Conservation (phyloP, 2,888 invertebrate species). For the Zelleria hepariella region DNA sequence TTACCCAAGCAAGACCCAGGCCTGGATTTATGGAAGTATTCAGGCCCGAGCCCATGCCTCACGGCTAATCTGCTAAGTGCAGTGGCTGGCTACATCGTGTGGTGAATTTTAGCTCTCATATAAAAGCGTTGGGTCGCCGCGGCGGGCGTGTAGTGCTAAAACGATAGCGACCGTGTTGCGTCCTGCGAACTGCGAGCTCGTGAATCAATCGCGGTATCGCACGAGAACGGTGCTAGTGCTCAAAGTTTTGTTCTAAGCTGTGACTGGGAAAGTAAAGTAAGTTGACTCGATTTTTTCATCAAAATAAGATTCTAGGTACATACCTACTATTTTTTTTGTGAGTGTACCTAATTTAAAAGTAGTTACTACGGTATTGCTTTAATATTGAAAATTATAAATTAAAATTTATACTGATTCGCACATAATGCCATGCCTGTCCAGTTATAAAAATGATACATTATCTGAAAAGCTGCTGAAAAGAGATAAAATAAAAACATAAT, state of each 20-base stretch:
- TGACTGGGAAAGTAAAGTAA: neutral
- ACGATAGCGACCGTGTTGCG: neutral
- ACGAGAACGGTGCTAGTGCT: neutral
- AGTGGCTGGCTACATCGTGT: neutral
- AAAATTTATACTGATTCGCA: neutral
- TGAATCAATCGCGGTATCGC: neutral
- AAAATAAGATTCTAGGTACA: neutral
- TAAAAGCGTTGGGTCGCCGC: neutral
- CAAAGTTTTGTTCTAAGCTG: neutral
- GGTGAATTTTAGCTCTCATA: neutral
- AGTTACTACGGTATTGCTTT: too few species aligned
- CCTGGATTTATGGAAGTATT: neutral
- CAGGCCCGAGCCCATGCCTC: slow-evolving; percentile 33
- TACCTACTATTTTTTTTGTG: too few species aligned
- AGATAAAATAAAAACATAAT: neutral
- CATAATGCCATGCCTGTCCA: neutral
- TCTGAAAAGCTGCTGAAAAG: neutral
- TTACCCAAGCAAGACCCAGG: too few species aligned
- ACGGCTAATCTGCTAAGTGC: slow-evolving; percentile 25
- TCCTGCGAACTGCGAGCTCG: neutral
- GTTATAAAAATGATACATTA: neutral
- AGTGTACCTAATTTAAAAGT: too few species aligned
- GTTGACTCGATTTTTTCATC: neutral
- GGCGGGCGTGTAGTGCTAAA: neutral
- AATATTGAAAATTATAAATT: too few species aligned